A percentile compares a stretch with the other conserved stretches of the same genome.
Conservation (phyloP, 2,113 vertebrate genomes). For the Columba livia region DNA sequence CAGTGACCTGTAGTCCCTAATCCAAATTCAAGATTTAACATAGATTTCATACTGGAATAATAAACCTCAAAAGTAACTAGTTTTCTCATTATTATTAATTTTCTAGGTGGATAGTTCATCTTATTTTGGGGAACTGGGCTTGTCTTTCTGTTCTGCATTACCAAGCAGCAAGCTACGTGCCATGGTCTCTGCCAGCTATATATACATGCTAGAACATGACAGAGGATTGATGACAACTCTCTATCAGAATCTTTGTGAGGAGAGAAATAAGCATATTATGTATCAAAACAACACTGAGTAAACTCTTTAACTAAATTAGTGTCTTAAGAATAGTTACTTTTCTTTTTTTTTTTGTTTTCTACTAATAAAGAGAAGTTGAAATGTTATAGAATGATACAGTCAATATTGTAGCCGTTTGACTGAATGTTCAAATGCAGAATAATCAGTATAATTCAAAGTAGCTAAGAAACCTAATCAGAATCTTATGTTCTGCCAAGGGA, state of each 20-base stretch:
- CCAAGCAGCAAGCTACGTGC: neutral
- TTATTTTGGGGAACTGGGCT: neutral
- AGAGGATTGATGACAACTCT: neutral
- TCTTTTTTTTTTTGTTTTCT: neutral
- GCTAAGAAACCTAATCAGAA: neutral
- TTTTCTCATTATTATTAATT: neutral
- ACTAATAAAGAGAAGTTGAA: neutral
- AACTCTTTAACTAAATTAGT: neutral
- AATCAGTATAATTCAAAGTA: neutral
- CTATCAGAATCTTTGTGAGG: neutral
- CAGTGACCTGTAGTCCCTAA: neutral
- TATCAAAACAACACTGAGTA: neutral
- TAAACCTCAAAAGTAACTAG: neutral
- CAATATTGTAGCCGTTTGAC: neutral
- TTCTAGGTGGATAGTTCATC: neutral
- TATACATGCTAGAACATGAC: fast-evolving
- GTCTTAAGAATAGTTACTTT: neutral
- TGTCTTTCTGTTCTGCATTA: neutral
- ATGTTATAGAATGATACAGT: neutral
- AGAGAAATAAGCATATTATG: neutral
- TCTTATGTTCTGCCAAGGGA: neutral
- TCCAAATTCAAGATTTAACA: neutral
- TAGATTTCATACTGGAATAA: neutral
- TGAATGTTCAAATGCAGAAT: neutral
- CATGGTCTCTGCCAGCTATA: neutral